Base-by-base conservation (phyloP, 2,888 invertebrate genomes). In the Drosophila acutilabella region DNA sequence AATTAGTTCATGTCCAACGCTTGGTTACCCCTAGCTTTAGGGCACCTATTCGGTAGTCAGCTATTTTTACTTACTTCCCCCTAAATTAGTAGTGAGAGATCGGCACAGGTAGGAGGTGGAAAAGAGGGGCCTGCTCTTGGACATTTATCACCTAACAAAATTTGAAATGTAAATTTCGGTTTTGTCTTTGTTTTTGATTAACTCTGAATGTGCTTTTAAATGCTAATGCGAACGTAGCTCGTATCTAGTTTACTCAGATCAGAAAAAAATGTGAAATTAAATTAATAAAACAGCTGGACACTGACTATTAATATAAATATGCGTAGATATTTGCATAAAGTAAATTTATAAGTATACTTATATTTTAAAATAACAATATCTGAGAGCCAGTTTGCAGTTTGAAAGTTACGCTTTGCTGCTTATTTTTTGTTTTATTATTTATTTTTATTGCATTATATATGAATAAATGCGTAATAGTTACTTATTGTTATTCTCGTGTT, bases 1-100 rank as follows among this genome's bases (percentile, higher is more conserved):
- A 82, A 82, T 82, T 82, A 82, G 88, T 84, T 68, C 81, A 81
- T 58, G 70, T 78, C 85, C 58, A 44, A 64, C 70, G 80, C 72
- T 75, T 71, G 72, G 69, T 60, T 70, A 73, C 74, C 59, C 68
- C 30, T 20, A 44, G 41, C 54, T 57, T 60, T 41, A 26, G 8
- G 36, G 50, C 48, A 65, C 5, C 20, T 23, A 45, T n/a, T n/a
- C n/a, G n/a, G n/a, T n/a, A n/a, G n/a, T n/a, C n/a, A n/a, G n/a
- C n/a, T n/a, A n/a, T n/a, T n/a, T n/a, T n/a, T n/a, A n/a, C 30
- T 30, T 23, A 40, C 58, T 30, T 36, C 36, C 33, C 36, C 44
- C 8, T 16, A 23, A 23, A 16, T 38, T 23, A 44, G 7, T 14
- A 26, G 26, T 26, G 26, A 26, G 26, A 23, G 23, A 23, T 23